Conservation (phyloP, 2,888 invertebrate species). For the Microctonus aethiopoides region DNA sequence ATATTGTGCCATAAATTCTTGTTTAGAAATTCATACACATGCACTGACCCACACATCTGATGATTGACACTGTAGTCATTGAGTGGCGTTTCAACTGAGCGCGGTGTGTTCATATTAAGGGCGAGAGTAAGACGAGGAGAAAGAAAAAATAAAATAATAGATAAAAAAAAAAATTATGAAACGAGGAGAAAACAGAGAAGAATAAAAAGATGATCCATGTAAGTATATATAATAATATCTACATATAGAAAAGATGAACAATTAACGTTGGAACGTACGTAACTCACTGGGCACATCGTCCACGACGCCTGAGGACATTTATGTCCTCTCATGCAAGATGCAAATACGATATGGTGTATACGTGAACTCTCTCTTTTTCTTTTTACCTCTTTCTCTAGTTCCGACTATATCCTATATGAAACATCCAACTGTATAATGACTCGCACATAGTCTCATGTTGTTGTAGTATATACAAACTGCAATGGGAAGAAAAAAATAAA, state of each 20-base stretch:
- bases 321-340: slow-evolving; percentile 49
- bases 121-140: slow-evolving; percentile 36
- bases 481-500: too few species aligned
- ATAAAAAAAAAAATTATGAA: neutral
- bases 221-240: slow-evolving; percentile 16
- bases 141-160: too few species aligned
- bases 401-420: neutral
- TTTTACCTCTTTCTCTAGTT: neutral
- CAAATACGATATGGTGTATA: slow-evolving; percentile 40
- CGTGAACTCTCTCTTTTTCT: neutral
- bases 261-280: slow-evolving; percentile 53
- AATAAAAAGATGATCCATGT: neutral
- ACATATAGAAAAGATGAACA: slow-evolving; percentile 48
- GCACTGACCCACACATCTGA: slow-evolving; percentile 24
- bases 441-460: neutral
- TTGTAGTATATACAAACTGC: neutral
- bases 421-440: neutral
- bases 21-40: slow-evolving; percentile 34
- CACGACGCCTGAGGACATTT: slow-evolving; percentile 44
- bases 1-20: slow-evolving; percentile 40
- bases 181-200: neutral
- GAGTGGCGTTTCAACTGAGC: slow-evolving; percentile 30
- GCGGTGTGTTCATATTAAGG: slow-evolving; percentile 5
- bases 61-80: slow-evolving; percentile 44
- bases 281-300: slow-evolving; percentile 43